Conservation (phyloP, 64 coral and sea anemone species). For the Porites lutea region DNA sequence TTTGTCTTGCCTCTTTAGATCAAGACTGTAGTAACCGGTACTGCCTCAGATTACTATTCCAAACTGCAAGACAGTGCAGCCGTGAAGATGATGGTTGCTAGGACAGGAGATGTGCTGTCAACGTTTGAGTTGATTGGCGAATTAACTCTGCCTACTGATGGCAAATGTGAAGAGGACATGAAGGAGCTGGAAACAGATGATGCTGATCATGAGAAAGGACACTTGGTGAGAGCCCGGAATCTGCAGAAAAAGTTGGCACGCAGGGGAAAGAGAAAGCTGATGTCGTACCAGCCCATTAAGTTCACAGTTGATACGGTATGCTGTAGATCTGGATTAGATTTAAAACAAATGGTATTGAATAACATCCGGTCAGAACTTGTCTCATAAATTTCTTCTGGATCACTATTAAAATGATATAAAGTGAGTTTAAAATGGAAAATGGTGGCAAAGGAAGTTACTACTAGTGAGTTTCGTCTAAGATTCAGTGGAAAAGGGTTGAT, state of each 20-base stretch:
- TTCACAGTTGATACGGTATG: slow-evolving; percentile 85
- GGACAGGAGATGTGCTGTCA: slow-evolving; percentile 69
- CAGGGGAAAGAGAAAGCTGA: slow-evolving; percentile 70
- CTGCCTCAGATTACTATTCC: slow-evolving; percentile 76
- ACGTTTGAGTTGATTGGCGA: slow-evolving; percentile 85
- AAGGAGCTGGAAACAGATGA: slow-evolving; percentile 76
- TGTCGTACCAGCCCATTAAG: slow-evolving; percentile 80
- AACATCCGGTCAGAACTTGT: too few relatives aligned
- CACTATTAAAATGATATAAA: too few relatives aligned
- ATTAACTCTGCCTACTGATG: slow-evolving; percentile 85
- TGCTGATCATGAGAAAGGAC: slow-evolving; percentile 49
- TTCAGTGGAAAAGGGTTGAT: too few relatives aligned
- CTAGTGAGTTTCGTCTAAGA: too few relatives aligned
- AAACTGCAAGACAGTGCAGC: slow-evolving; percentile 79
- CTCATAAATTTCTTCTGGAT: too few relatives aligned
- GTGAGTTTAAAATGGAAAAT: too few relatives aligned
- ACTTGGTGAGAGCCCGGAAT: slow-evolving; percentile 63
- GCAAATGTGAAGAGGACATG: slow-evolving; percentile 79
- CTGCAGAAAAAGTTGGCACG: slow-evolving; percentile 75
- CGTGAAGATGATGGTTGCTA: slow-evolving; percentile 72
- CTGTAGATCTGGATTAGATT: neutral
- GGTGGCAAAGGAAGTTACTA: too few relatives aligned
- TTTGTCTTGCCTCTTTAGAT: slow-evolving; percentile 40
- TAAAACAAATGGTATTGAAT: too few relatives aligned
- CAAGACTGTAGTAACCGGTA: slow-evolving; percentile 70